phyloP scores from a whole-genome alignment of 2,888 invertebrate genomes.

The Argyra leucocephala region DNA sequence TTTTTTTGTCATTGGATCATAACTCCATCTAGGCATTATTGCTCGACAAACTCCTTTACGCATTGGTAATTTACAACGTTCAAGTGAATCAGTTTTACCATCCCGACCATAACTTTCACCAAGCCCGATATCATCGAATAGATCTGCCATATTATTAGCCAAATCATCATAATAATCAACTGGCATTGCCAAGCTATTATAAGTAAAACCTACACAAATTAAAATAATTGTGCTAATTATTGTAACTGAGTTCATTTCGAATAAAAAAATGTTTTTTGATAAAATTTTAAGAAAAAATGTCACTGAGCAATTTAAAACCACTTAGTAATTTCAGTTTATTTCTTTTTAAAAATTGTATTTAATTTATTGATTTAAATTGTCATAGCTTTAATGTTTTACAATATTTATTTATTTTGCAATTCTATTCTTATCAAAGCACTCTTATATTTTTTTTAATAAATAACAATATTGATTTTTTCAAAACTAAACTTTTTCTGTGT shows the following conservation, averaged over 20 bases:
- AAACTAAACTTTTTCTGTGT: neutral
- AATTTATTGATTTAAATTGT: neutral
- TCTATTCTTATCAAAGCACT: neutral
- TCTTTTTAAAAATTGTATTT: too few species aligned
- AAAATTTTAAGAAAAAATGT: too few species aligned
- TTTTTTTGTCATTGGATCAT: conserved; percentile 43
- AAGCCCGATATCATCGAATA: neutral
- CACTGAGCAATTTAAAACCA: too few species aligned
- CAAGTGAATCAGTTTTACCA: conserved; percentile 8
- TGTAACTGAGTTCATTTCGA: neutral
- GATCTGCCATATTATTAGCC: neutral
- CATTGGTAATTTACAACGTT: conserved; percentile 16
- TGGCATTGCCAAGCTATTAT: neutral
- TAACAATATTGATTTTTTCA: neutral
- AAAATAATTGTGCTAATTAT: neutral
- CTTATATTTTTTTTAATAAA: too few species aligned
- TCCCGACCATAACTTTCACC: neutral
- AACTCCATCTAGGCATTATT: conserved; percentile 43
- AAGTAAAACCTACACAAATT: neutral
- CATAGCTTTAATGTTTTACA: neutral
- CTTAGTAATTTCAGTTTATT: too few species aligned
- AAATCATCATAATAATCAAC: conserved; percentile 1
- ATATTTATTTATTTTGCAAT: neutral
- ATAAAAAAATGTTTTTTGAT: too few species aligned
- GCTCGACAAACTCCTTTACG: conserved; percentile 43